Base-by-base conservation (phyloP, 2,113 vertebrate genomes). In the Rallus limicola region DNA sequence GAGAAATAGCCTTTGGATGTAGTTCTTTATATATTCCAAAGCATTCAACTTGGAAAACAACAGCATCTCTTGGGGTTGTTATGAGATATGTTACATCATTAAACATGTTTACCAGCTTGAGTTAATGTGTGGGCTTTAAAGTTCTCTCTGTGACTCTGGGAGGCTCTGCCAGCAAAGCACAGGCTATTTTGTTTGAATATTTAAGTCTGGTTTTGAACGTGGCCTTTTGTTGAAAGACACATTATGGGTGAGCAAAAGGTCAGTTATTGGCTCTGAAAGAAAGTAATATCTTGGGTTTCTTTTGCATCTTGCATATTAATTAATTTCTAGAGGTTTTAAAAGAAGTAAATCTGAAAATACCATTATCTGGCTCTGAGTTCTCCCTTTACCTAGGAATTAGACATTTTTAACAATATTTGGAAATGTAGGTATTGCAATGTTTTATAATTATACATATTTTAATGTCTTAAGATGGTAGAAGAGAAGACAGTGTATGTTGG, bases 151-250 rank as follows among this genome's bases (percentile, higher is more conserved):
- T 86, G 64, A 60, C 36, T 79, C n/a, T 59, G 56, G 48, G 72
- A 79, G 56, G 67, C 33, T 82, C 58, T 64, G 38, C 36, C 82
- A 94, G 53, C 3, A 5, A 90, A 88, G 68, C 38, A 71, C 44
- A 62, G 31, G 13, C 11, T 59, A 53, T 77, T 76, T 76, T 34
- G 33, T 53, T 86, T 53, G 26, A 65, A 12, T 68, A 60, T 88
- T 46, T 44, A 64, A 79, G 11, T 88, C 74, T 74, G 10, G 38
- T 86, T 96, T 96, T 93, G 75, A 91, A 84, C 42, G 70, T 62
- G 48, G 82, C 29, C 50, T 97, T 92, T 93, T 93, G 58, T 82
- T 85, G 69, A 70, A 88, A 86, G 65, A 50, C 31, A 46, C 14
- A n/a, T 29, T 77, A 56, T 2, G 28, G 28, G 25, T 71, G 44